These are phyloP conservation scores for Trachurus trachurus DNA, from an alignment of 2,797 vertebrate species.

Conservation along the genomic window DNA sequence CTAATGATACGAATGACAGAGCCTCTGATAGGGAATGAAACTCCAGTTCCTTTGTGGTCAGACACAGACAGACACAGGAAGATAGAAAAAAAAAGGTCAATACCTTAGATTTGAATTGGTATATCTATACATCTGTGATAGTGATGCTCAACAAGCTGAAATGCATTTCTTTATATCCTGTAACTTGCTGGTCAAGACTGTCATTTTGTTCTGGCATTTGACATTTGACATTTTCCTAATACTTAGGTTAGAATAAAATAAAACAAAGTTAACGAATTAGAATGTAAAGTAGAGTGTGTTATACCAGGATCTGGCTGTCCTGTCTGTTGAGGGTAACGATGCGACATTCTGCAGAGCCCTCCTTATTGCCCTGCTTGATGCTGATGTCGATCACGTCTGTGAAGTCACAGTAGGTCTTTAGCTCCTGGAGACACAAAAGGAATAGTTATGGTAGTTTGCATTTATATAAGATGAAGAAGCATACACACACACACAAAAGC, in stretches of 20 bases:
- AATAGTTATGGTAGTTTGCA: neutral
- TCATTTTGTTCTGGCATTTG: neutral
- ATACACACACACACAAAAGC: neutral
- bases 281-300: neutral
- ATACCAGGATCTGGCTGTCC: conserved; percentile 92
- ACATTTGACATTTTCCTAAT: neutral
- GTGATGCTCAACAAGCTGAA: neutral
- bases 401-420: conserved; percentile 96
- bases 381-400: conserved; percentile 96
- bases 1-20: conserved; percentile 94
- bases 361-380: conserved; percentile 95
- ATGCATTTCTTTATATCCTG: neutral
- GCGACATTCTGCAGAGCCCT: conserved; percentile 92
- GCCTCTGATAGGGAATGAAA: conserved; percentile 92
- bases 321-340: conserved; percentile 95
- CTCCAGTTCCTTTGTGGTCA: conserved; percentile 89
- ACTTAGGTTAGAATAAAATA: neutral
- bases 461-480: neutral
- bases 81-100: neutral
- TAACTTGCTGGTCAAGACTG: neutral
- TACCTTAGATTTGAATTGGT: neutral
- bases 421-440: conserved; percentile 82
- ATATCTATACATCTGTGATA: neutral
- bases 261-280: neutral
- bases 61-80: conserved; percentile 3